Evolutionary conservation across 2,113 vertebrate species (phyloP).

Genomic region (Centropristis striata): DNA sequence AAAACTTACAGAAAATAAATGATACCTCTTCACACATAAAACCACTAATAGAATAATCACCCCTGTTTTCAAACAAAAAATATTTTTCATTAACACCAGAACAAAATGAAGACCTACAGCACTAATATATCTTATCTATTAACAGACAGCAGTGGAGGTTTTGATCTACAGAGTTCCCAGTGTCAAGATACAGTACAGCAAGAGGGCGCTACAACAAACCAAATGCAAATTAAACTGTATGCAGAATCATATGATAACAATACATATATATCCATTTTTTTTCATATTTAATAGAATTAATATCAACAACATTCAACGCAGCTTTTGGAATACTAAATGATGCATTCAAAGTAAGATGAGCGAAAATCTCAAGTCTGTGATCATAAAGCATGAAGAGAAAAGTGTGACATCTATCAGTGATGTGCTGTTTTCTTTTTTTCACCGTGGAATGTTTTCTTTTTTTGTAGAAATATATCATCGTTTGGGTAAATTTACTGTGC

Average conservation of each 20-base stretch:
- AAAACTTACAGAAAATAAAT: constrained; percentile 43
- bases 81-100: constrained; percentile 64
- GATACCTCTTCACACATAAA: constrained; percentile 62
- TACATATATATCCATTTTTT: constrained; percentile 65
- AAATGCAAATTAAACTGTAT: constrained; percentile 70
- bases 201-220: constrained; percentile 77
- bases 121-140: constrained; percentile 67
- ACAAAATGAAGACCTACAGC: constrained; percentile 63
- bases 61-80: constrained; percentile 60
- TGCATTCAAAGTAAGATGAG: constrained; percentile 71
- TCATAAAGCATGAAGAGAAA: constrained; percentile 56
- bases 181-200: constrained; percentile 82
- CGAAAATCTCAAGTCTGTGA: constrained; percentile 52
- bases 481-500: constrained; percentile 55
- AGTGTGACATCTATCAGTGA: constrained; percentile 53
- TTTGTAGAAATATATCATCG: constrained; percentile 41
- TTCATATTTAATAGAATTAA: constrained; percentile 72
- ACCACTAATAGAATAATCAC: constrained; percentile 60
- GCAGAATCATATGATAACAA: constrained; percentile 69
- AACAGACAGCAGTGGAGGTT: constrained; percentile 79
- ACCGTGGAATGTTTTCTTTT: constrained; percentile 65
- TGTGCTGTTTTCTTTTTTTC: constrained; percentile 45
- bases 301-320: constrained; percentile 77
- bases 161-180: constrained; percentile 78
- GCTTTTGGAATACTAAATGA: constrained; percentile 68